Base-by-base conservation (phyloP, 2,888 invertebrate species). In the Eudasyphora cyanicolor region DNA sequence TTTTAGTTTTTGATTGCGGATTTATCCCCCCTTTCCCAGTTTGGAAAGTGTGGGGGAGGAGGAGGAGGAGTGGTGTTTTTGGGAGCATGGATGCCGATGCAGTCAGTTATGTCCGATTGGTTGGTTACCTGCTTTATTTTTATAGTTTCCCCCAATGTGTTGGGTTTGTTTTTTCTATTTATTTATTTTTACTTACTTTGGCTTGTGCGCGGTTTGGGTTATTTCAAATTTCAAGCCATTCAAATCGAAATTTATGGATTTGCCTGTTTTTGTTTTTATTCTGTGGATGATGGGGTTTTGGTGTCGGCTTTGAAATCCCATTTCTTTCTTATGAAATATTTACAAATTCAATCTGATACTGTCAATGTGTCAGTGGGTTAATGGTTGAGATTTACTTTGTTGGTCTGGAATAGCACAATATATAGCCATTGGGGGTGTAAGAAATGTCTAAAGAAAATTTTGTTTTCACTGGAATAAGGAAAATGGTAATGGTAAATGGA, bases 351-450 rank as follows among this genome's bases (percentile, higher is more conserved):
- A 85, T 86, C 86, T 81, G 85, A 85, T 85, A 81, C 82, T 85
- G 86, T 85, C 85, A 86, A 85, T 85, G 83, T 86, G 86, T 82
- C 85, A 86, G 51, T 85, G 85, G 86, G 86, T 85, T 85, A 85
- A 85, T 84, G 82, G 79, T 84, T 84, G 78, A 76, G 64, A 76
- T 81, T 45, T 24, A 71, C 51, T 75, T 62, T n/a, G 0, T 45
- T 10, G 14, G 45, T 3, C 14, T 45, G 35, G 45, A 45, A n/a
- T n/a, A n/a, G n/a, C n/a, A n/a, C n/a, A n/a, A n/a, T n/a, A n/a
- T n/a, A n/a, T n/a, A n/a, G n/a, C n/a, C n/a, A n/a, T n/a, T n/a
- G n/a, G n/a, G n/a, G n/a, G n/a, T n/a, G n/a, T n/a, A n/a, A n/a
- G n/a, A n/a, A n/a, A n/a, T n/a, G n/a, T n/a, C n/a, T n/a, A n/a